These are phyloP conservation scores for Furnarius figulus DNA, from an alignment of 2,113 vertebrate species.

Conservation along the genomic window DNA sequence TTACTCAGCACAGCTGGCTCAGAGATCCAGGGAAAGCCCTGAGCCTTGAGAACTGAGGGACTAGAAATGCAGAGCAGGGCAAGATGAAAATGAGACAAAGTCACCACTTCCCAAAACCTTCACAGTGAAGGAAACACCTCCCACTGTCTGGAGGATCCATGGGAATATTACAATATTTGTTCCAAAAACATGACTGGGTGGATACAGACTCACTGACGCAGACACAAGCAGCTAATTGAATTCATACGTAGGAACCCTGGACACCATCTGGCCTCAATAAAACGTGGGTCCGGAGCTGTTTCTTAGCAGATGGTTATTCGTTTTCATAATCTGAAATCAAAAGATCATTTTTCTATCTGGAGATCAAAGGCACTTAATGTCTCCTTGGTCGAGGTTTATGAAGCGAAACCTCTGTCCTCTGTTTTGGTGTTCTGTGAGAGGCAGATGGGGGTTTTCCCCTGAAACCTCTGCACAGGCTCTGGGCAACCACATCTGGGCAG, in stretches of 20 bases:
- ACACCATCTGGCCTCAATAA: constrained; percentile 66
- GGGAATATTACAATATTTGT: constrained; percentile 62
- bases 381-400: neutral
- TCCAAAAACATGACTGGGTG: constrained; percentile 66
- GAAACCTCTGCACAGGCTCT: neutral
- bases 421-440: neutral
- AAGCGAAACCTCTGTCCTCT: neutral
- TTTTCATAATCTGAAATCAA: constrained; percentile 50
- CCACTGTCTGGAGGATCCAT: constrained; percentile 61
- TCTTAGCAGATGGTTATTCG: constrained; percentile 13
- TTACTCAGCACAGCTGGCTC: neutral
- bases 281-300: constrained; percentile 6
- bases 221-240: constrained; percentile 57
- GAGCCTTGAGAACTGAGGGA: neutral
- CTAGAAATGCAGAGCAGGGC: constrained; percentile 45
- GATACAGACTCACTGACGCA: constrained; percentile 52
- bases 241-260: constrained; percentile 33
- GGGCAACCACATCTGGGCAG: constrained; percentile 37
- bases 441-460: neutral
- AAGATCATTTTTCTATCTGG: constrained; percentile 42
- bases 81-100: constrained; percentile 30
- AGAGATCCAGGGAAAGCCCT: neutral
- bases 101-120: constrained; percentile 54
- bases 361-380: neutral
- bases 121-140: constrained; percentile 58